These are phyloP conservation scores for Gobio occitaniae DNA, from an alignment of 2,797 vertebrate species.

Conservation along the genomic window DNA sequence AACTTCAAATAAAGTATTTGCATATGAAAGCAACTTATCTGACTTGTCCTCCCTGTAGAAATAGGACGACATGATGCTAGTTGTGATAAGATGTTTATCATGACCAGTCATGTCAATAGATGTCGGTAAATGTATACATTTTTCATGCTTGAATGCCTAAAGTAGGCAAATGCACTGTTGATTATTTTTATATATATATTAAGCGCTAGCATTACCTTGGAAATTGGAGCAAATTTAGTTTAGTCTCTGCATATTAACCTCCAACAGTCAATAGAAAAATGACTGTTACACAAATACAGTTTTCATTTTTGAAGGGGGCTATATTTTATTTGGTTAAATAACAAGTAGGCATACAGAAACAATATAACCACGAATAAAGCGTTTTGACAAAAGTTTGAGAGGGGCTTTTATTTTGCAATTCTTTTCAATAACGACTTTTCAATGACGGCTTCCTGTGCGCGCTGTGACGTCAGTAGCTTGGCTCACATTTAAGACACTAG, in stretches of 20 bases:
- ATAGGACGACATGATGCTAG: neutral
- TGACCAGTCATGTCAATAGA: neutral
- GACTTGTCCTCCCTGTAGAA: neutral
- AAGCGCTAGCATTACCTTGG: neutral
- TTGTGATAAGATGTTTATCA: neutral
- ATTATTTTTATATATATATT: neutral
- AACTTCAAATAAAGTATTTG: constrained; percentile 44
- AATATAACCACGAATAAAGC: no score
- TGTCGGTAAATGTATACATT: neutral
- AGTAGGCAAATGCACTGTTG: neutral
- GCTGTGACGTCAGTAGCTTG: neutral
- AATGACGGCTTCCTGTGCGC: neutral
- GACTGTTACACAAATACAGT: neutral
- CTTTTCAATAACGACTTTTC: neutral
- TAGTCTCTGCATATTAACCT: neutral
- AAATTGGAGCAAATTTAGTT: neutral
- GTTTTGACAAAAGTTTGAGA: neutral
- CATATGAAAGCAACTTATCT: neutral
- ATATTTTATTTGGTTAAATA: neutral
- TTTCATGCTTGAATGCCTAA: neutral
- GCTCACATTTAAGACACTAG: neutral
- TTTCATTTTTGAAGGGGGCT: neutral
- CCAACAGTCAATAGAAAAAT: no score
- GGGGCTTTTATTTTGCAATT: constrained; percentile 17
- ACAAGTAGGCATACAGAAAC: neutral